These are phyloP conservation scores for Trematomus loennbergii DNA, from an alignment of 2,113 vertebrate genomes.

Conservation along the genomic window DNA sequence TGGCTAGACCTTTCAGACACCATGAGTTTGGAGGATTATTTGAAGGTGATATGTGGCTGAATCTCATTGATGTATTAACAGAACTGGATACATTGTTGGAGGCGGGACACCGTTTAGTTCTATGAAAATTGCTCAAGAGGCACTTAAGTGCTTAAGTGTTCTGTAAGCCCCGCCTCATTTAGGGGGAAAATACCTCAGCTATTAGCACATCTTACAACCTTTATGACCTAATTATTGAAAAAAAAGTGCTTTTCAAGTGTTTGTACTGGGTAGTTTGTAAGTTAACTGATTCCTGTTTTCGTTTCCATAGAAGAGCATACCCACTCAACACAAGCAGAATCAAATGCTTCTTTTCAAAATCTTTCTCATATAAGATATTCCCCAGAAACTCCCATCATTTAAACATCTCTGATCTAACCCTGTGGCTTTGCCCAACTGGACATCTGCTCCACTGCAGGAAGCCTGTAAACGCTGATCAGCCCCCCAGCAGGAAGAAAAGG, in stretches of 20 bases:
- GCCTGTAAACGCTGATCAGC: background rate
- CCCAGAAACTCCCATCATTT: background rate
- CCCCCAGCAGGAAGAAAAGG: background rate
- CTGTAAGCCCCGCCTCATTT: too few species aligned
- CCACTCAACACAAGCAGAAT: background rate
- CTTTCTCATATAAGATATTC: background rate
- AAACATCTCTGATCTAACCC: background rate
- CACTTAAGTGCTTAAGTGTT: too few species aligned
- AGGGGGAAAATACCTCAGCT: too few species aligned
- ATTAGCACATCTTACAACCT: too few species aligned
- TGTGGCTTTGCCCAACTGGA: background rate
- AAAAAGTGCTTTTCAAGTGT: too few species aligned
- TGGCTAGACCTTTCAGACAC: too few species aligned
- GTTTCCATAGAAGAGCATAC: background rate
- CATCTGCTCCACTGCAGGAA: slow-evolving; percentile 4
- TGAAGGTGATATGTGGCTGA: background rate
- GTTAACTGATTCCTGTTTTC: too few species aligned
- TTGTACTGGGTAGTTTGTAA: too few species aligned
- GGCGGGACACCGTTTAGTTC: too few species aligned
- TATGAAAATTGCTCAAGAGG: too few species aligned
- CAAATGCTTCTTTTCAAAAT: background rate
- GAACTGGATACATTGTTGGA: too few species aligned
- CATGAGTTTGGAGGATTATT: background rate
- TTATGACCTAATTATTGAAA: too few species aligned
- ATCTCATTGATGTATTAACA: background rate